These are phyloP conservation scores for Xenopus tropicalis DNA, from an alignment of 2,113 vertebrate genomes.

Conservation along the genomic window DNA sequence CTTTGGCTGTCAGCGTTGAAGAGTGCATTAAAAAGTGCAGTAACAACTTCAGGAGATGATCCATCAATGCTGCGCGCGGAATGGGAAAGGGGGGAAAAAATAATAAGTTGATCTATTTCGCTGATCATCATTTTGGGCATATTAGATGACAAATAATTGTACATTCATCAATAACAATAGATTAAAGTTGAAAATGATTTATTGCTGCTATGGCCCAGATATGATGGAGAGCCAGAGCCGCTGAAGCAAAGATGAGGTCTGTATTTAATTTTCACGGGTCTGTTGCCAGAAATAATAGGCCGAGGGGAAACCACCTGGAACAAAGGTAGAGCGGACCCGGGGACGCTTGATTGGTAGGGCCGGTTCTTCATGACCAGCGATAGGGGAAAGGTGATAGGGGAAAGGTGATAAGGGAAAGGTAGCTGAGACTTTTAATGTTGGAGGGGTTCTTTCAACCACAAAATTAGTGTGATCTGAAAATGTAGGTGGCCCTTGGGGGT, in stretches of 20 bases:
- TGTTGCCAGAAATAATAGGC: constrained; percentile 76
- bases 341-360: constrained; percentile 77
- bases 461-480: constrained; percentile 47
- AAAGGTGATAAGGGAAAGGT: constrained; percentile 54
- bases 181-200: constrained; percentile 98
- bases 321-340: constrained; percentile 77
- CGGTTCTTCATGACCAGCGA: constrained; percentile 59
- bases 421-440: constrained; percentile 49
- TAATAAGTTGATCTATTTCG: constrained; percentile 83
- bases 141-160: constrained; percentile 99
- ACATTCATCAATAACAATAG: constrained; percentile 98
- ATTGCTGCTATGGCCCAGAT: constrained; percentile 78
- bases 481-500: constrained; percentile 36
- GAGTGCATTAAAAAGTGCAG: constrained; percentile 92
- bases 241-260: constrained; percentile 71
- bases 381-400: constrained; percentile 55
- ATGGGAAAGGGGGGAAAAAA: constrained; percentile 58
- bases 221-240: constrained; percentile 77
- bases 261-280: constrained; percentile 81
- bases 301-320: constrained; percentile 78
- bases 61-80: constrained; percentile 88
- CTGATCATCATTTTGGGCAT: constrained; percentile 90
- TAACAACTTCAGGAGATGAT: constrained; percentile 98
- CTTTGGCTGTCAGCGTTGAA: constrained; percentile 80
- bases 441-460: constrained; percentile 57